Base-by-base conservation (phyloP, 2,797 vertebrate genomes). In the Sebastes aleutianus region DNA sequence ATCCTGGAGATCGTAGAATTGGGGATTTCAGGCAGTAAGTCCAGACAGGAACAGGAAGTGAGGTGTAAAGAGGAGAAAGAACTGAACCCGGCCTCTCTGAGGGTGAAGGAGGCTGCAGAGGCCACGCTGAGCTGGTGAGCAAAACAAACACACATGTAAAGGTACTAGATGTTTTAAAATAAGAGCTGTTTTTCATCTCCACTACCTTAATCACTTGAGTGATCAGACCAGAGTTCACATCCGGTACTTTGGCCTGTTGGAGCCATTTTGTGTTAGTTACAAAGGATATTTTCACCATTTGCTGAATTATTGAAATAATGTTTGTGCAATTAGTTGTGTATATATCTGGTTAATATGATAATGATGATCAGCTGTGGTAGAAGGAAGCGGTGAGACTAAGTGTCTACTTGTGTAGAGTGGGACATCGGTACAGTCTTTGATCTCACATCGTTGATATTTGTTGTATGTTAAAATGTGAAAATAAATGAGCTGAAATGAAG, bases 101-200 rank as follows among this genome's bases (percentile, higher is more conserved):
- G 98, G 85, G 98, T 99, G 84, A 98, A 98, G 90, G 98, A 99
- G 75, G 98, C 98, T 13, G 98, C 98, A 3, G 98, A 99, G 94
- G 97, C 97, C 78, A 97, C 97, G 0, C 87, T 99, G 39, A 97
- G 96, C 0, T 99, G 98, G 98, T 99, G 88, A 95, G 95, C 65
- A 96, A 70, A 85, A 77, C 71, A 69, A 72, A 65, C 39, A 65
- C 61, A 36, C 29, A 6, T 34, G 32, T 63, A 22, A 22, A 22
- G 5, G 20, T 63, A 22, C 32, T 7, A 63, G 3, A 32, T 62
- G 20, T n/a, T 61, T 59, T 27, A 16, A 27, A 58, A 58, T 58
- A 8, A 58, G 13, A 16, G 14, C 12, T 24, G 54, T 59, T 62
- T 62, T 62, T 6, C 16, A 61, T 10, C 58, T 31, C 58, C 29